Conservation (phyloP, 2,888 invertebrate species). For the Protodeltote pygarga region DNA sequence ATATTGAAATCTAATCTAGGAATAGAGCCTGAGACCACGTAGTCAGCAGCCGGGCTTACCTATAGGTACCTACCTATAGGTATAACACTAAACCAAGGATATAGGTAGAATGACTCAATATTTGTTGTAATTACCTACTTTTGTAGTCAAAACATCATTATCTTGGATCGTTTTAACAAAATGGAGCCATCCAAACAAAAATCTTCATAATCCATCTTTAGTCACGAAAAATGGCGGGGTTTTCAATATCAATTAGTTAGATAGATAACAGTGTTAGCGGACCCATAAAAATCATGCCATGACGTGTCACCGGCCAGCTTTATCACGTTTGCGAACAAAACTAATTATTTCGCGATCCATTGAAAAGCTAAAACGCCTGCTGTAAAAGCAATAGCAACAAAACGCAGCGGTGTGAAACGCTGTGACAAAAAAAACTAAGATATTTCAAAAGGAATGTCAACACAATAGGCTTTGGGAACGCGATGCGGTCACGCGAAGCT, state of each 20-base stretch:
- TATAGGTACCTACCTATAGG: no score
- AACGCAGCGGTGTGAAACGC: slow-evolving; percentile 55
- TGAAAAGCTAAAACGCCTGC: slow-evolving; percentile 47
- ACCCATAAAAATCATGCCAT: slow-evolving; percentile 61
- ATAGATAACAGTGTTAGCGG: slow-evolving; percentile 67
- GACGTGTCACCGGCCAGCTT: slow-evolving; percentile 34
- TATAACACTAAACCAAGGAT: no score
- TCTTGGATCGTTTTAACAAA: slow-evolving; percentile 18
- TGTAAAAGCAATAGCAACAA: slow-evolving; percentile 43
- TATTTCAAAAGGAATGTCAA: slow-evolving; percentile 54
- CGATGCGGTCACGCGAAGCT: slow-evolving; percentile 52
- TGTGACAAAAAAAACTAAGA: slow-evolving; percentile 45
- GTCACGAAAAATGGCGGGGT: slow-evolving; percentile 51
- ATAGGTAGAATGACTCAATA: no score
- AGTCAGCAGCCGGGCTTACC: no score
- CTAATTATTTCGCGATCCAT: slow-evolving; percentile 38
- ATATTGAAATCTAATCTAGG: no score
- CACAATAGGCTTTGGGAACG: slow-evolving; percentile 46
- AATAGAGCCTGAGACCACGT: no score
- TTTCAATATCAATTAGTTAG: slow-evolving; percentile 73
- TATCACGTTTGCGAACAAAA: slow-evolving; percentile 36
- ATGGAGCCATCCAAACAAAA: slow-evolving; percentile 15
- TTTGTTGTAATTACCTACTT: no score
- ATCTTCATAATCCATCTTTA: slow-evolving; percentile 49
- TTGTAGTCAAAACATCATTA: slow-evolving; percentile 21